These are phyloP conservation scores for Metalampra italica DNA, from an alignment of 2,888 invertebrate genomes.

Conservation along the genomic window DNA sequence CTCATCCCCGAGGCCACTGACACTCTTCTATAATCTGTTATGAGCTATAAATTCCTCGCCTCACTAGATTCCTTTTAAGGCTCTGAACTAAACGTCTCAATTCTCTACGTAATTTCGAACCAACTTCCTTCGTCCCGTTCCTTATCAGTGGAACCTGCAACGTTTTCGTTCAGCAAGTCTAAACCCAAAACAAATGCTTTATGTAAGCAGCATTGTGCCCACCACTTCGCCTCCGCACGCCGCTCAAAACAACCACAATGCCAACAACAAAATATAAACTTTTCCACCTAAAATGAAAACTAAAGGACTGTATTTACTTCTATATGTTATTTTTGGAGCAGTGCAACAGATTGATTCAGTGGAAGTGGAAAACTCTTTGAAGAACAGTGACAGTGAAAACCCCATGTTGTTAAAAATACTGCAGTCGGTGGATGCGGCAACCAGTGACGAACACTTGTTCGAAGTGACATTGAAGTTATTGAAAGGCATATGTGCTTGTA, in stretches of 20 bases:
- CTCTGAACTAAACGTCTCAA: not conserved
- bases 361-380: conserved; percentile 17
- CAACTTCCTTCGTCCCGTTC: not conserved
- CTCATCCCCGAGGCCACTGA: no score
- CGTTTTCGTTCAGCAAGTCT: conserved; percentile 23
- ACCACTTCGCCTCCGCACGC: conserved; percentile 12
- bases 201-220: conserved; percentile 45
- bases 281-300: conserved; percentile 43
- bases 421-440: conserved; percentile 48
- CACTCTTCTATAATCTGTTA: no score
- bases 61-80: no score
- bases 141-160: conserved; percentile 15
- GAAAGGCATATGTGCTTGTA: conserved; percentile 56
- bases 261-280: conserved; percentile 31
- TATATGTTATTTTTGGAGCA: conserved; percentile 23
- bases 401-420: conserved; percentile 46
- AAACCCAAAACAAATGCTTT: conserved; percentile 47
- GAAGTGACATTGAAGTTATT: conserved; percentile 53
- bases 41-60: no score
- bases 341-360: conserved; percentile 23
- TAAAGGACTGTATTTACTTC: conserved; percentile 19
- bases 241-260: conserved; percentile 41
- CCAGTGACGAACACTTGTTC: conserved; percentile 46
- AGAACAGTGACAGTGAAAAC: conserved; percentile 31
- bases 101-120: no score